Base-by-base conservation (phyloP, 2,797 vertebrate genomes). In the Sebastolobus alascanus region DNA sequence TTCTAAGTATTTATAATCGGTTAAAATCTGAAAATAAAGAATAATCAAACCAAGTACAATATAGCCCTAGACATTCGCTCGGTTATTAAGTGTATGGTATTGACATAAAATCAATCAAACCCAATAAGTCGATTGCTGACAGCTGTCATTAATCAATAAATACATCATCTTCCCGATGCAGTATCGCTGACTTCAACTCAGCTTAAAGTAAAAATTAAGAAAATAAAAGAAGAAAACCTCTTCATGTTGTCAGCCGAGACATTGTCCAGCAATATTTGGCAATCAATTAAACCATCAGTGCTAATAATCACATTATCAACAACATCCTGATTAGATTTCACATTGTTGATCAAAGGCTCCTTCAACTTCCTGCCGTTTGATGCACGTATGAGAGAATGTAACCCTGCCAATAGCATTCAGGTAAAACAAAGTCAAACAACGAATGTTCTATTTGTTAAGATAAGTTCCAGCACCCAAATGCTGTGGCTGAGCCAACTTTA, bases 251-350 rank as follows among this genome's bases (percentile, higher is more conserved):
- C 80, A 12, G 33, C 84, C 54, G 38, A 89, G 84, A 88, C 87
- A 88, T 88, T 92, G 90, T 86, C 90, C 93, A 91, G 92, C 92
- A 92, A 92, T 69, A 88, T 81, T 18, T 84, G 77, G 61, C 63
- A 4, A 75, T 82, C 8, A 66, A 10, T 66, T 31, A 7, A 79
- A 68, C 40, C 56, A 72, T 82, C 66, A 4, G 69, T 67, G 61
- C 67, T 22, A 55, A 68, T 18, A 33, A 46, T 84, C 40, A 50
- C 61, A 40, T 77, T 33, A 63, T 54, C 50, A 71, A 73, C 56
- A 10, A 55, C 55, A 37, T 60, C 37, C 55, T 77, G 71, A 73
- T 83, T 38, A 71, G 74, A 79, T 1, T 85, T 91, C 84, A 86
- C 84, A 77, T 84, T 69, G 37, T 70, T 9, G n/a, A 68, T 84